phyloP scores from a whole-genome alignment of 1,140 invertebrate species.

The Olivierus martensii region DNA sequence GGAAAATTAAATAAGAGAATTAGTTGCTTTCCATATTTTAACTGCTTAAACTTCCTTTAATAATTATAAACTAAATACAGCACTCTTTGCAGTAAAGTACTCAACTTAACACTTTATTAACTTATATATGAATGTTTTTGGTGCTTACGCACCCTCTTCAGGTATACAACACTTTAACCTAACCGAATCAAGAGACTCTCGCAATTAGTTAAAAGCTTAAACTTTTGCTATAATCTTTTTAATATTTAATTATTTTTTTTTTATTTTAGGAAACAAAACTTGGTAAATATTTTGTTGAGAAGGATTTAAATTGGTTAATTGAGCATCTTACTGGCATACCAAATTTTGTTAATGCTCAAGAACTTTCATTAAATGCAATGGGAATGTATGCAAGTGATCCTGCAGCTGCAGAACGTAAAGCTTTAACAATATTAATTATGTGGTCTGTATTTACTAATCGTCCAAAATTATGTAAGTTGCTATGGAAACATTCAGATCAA shows the following conservation, averaged over 20 bases:
- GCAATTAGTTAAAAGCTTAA: no score
- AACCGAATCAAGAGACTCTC: no score
- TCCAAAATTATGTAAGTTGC: constrained; percentile 27
- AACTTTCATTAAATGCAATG: constrained; percentile 27
- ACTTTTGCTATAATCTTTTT: no score
- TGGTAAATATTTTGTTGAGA: constrained; percentile 23
- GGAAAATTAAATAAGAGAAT: no score
- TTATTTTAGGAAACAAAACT: constrained; percentile 15
- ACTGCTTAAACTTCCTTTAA: no score
- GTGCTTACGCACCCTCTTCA: no score
- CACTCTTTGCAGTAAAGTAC: no score
- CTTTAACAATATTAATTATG: constrained; percentile 21
- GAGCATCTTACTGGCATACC: constrained; percentile 23
- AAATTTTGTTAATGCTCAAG: constrained; percentile 29
- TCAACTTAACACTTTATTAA: no score
- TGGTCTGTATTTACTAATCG: constrained; percentile 28
- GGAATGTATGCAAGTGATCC: constrained; percentile 24
- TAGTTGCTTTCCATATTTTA: no score
- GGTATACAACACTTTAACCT: no score
- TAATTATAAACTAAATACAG: no score
- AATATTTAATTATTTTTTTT: neutral
- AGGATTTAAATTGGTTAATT: constrained; percentile 23
- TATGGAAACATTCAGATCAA: constrained; percentile 34
- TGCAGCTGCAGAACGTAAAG: constrained; percentile 28
- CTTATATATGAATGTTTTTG: no score